Base-by-base conservation (phyloP, 2,888 invertebrate genomes). In the Oligia strigilis region DNA sequence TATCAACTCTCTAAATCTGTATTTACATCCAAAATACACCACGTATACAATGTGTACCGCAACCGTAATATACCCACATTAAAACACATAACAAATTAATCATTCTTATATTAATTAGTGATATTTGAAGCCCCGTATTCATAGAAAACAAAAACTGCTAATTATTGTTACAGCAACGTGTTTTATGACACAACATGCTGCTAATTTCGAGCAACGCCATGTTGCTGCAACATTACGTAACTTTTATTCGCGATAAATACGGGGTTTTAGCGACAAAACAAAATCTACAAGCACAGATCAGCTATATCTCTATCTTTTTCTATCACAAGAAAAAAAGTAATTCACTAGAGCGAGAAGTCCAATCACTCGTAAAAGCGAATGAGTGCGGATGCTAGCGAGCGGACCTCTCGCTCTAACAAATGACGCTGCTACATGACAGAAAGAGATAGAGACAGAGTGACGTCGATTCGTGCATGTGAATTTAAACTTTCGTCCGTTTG, bases 21-120 rank as follows among this genome's bases (percentile, higher is more conserved):
- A 40, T 73, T 65, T 62, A 71, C 4, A 71, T 73, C 19, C 40
- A 71, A 85, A 65, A 43, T 23, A 46, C 82, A 80, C 9, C n/a
- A 62, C 40, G 0, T 62, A 58, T 70, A 75, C 17, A 76, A 29
- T 62, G 75, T 85, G 55, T 81, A 72, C 84, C 84, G 75, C 65
- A 84, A 86, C 83, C 83, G 49, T 81, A 36, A 80, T 14, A 72
- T 78, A 72, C 83, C 84, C 78, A 84, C 72, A 84, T 72, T 77
- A 82, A 67, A 77, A 64, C 71, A 75, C 78, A 84, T 65, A 82
- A 49, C 55, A 65, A 71, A 69, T 60, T 60, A 70, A 85, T 66
- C 4, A 78, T 83, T 62, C 71, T 81, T 82, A 71, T 19, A 83
- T 43, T 65, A 70, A 75, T 75, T 74, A 72, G 78, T 82, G 72